Base-by-base conservation (phyloP, 2,113 vertebrate genomes). In the Poecile atricapillus region DNA sequence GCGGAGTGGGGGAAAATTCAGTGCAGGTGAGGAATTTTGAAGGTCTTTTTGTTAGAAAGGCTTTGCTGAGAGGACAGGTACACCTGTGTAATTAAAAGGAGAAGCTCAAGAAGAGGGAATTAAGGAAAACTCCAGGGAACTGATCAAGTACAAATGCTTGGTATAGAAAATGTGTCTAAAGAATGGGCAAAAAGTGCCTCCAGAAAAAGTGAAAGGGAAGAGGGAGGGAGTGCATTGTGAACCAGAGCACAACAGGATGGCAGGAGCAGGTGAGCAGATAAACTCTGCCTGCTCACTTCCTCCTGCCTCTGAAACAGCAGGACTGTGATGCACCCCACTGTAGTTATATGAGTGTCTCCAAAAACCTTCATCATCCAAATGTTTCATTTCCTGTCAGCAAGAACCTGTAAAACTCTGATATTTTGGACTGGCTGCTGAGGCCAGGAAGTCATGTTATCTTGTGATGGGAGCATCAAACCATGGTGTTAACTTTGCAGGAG, bases 201-300 rank as follows among this genome's bases (percentile, higher is more conserved):
- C 50, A 43, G 74, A 14, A 62, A 33, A 86, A 30, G 27, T 15
- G 25, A 33, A 56, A 78, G 14, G n/a, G 9, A 56, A 60, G 50
- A 46, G 13, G 7, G 10, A 82, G 25, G 25, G 14, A 64, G 6
- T 19, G 14, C 1, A 0, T 8, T 85, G 22, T 31, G 62, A 65
- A 43, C 44, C 1, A 0, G 7, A 8, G 24, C 27, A 39, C 11
- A 39, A 33, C 12, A 0, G 1, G 58, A 37, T 5, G 15, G 27
- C 46, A 19, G 15, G 4, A 7, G n/a, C 6, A 15, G 9, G 23
- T 1, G 4, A 76, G 46, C 41, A 65, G 28, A 77, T 60, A 37
- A 64, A 50, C 46, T 55, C 49, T 4, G 35, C 44, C 14, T 5
- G 15, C 65, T 73, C 50, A 3, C 21, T 69, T 76, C 27, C 47